A percentile compares a stretch with the other conserved stretches of the same genome.
These are phyloP conservation scores for Orthosia gracilis DNA, from an alignment of 2,888 invertebrate genomes.

Conservation along the genomic window DNA sequence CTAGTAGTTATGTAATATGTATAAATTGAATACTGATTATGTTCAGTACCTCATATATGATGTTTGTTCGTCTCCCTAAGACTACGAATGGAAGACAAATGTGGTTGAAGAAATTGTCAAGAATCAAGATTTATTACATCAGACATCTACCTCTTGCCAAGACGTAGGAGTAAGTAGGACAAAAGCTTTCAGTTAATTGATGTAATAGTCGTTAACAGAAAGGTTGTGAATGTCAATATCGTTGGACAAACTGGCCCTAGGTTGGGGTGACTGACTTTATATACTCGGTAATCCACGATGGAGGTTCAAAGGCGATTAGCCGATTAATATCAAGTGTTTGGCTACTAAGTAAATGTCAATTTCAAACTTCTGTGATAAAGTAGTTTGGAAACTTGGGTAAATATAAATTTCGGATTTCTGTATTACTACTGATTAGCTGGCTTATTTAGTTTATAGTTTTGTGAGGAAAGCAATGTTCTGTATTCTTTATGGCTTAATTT, in stretches of 20 bases:
- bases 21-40: constrained; percentile 34
- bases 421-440: not conserved
- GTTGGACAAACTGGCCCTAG: constrained; percentile 21
- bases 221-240: constrained; percentile 56
- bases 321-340: constrained; percentile 38
- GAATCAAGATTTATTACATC: not conserved
- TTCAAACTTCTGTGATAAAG: not conserved
- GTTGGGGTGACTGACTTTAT: constrained; percentile 51
- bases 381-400: not conserved
- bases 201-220: constrained; percentile 16
- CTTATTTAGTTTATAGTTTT: not conserved
- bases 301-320: constrained; percentile 49
- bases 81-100: constrained; percentile 31
- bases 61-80: constrained; percentile 25
- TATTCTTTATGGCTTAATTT: too few species aligned
- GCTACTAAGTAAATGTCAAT: not conserved
- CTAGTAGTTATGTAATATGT: constrained; percentile 14
- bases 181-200: constrained; percentile 22
- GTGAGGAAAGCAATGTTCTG: too few species aligned
- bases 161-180: not conserved
- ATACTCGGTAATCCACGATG: constrained; percentile 33
- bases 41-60: constrained; percentile 19
- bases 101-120: constrained; percentile 23
- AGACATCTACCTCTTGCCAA: constrained; percentile 6
- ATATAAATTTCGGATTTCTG: not conserved